Percentiles rank a stretch among this genome's conserved stretches.
Conservation (phyloP, 2,797 vertebrate genomes). For the Micromesistius poutassou region DNA sequence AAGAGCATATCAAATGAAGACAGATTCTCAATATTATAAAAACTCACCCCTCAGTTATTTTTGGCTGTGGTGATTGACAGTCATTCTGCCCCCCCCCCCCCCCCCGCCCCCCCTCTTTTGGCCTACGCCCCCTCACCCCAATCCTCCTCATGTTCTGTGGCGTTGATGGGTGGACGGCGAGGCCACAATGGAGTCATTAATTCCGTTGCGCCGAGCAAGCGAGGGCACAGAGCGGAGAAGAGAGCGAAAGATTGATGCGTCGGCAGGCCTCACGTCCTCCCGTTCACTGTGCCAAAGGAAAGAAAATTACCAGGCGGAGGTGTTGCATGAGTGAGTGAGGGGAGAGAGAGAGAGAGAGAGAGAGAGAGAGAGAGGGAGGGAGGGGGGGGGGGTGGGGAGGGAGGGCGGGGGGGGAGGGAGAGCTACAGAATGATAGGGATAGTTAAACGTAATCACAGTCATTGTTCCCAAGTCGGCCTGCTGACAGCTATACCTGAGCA, state of each 20-base stretch:
- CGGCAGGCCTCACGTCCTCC: constrained; percentile 64
- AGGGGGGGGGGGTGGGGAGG: constrained; percentile 1
- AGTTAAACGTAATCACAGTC: constrained; percentile 51
- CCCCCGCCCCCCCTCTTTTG: too few relatives aligned
- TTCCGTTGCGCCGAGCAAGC: constrained; percentile 59
- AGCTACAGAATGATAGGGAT: constrained; percentile 23
- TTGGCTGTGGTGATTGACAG: neutral
- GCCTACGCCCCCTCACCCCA: constrained; percentile 5
- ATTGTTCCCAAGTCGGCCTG: constrained; percentile 52
- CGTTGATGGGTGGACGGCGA: constrained; percentile 48
- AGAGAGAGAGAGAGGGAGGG: constrained; percentile 33
- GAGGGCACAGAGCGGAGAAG: constrained; percentile 52
- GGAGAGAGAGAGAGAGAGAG: constrained; percentile 27
- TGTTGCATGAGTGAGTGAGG: neutral
- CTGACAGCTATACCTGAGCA: constrained; percentile 46
- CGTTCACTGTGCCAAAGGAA: constrained; percentile 16
- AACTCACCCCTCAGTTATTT: neutral
- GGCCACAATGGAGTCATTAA: constrained; percentile 65
- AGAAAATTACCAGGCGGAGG: too few relatives aligned
- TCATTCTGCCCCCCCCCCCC: neutral
- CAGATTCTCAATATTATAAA: neutral
- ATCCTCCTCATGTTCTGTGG: constrained; percentile 44
- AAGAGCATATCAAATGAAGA: neutral
- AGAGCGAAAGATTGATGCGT: constrained; percentile 55
- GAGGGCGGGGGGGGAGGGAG: constrained; percentile 22